phyloP scores from a whole-genome alignment of 2,113 vertebrate species.

The Diadophis punctatus region DNA sequence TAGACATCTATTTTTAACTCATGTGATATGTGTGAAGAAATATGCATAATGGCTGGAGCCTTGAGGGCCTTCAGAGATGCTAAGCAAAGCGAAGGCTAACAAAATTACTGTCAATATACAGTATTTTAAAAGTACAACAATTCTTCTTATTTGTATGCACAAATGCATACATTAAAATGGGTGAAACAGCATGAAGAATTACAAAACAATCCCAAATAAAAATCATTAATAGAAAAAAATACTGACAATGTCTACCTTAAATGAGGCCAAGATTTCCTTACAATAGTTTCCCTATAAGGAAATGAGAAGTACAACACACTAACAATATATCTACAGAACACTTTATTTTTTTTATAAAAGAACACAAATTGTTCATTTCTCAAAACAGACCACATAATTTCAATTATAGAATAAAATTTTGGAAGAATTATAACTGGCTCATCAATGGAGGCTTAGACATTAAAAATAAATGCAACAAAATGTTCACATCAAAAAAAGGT shows the following conservation, averaged over 20 bases:
- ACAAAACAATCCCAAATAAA: not conserved
- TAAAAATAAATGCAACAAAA: slow-evolving; percentile 27
- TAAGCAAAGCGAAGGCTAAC: not conserved
- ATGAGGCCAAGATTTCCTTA: not conserved
- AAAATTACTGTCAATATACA: not conserved
- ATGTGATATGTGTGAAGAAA: not conserved
- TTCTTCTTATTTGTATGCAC: not conserved
- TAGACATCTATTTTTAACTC: not conserved
- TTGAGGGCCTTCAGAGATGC: not conserved
- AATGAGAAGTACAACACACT: slow-evolving; percentile 14
- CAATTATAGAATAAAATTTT: slow-evolving; percentile 38
- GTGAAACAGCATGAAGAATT: not conserved
- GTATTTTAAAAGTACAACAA: not conserved
- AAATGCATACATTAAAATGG: not conserved
- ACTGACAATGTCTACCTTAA: not conserved
- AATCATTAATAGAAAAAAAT: not conserved
- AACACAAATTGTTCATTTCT: slow-evolving; percentile 50
- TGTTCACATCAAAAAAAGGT: slow-evolving; percentile 24
- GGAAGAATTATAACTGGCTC: slow-evolving; percentile 38
- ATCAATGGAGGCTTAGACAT: slow-evolving; percentile 29
- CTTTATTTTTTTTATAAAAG: slow-evolving; percentile 52
- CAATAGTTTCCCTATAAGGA: not conserved
- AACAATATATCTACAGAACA: slow-evolving; percentile 43
- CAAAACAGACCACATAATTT: slow-evolving; percentile 47
- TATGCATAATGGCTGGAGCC: not conserved